These are phyloP conservation scores for Macrocentrus cingulum DNA, from an alignment of 1,140 invertebrate species.

Conservation along the genomic window DNA sequence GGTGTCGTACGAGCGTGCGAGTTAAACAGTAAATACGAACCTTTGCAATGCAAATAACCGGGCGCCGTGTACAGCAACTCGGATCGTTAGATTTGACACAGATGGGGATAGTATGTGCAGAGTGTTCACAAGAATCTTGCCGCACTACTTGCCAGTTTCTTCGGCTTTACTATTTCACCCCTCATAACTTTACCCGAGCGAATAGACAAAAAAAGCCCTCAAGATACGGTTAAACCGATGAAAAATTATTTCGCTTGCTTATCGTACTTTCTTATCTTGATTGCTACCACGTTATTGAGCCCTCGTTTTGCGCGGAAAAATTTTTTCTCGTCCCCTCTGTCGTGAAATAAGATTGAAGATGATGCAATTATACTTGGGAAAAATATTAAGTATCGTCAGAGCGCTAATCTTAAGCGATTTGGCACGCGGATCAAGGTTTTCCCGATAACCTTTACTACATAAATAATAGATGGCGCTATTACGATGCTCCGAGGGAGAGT, in stretches of 20 bases:
- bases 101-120: too few species aligned
- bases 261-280: not conserved
- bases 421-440: not conserved
- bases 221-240: too few species aligned
- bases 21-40: conserved; percentile 15
- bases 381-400: not conserved
- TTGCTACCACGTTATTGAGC: not conserved
- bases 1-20: not conserved
- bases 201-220: too few species aligned
- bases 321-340: not conserved
- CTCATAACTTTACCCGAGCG: too few species aligned
- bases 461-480: conserved; percentile 29
- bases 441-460: conserved; percentile 15
- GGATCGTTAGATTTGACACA: conserved; percentile 1
- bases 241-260: too few species aligned
- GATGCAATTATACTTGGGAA: too few species aligned
- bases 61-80: not conserved
- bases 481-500: not conserved
- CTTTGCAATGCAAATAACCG: conserved; percentile 10
- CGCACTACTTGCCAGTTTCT: too few species aligned
- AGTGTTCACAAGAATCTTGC: too few species aligned
- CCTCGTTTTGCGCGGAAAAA: not conserved
- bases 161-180: not conserved
- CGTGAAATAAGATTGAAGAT: not conserved
- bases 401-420: not conserved